Conservation (phyloP, 2,888 invertebrate genomes). For the Plutella xylostella region DNA sequence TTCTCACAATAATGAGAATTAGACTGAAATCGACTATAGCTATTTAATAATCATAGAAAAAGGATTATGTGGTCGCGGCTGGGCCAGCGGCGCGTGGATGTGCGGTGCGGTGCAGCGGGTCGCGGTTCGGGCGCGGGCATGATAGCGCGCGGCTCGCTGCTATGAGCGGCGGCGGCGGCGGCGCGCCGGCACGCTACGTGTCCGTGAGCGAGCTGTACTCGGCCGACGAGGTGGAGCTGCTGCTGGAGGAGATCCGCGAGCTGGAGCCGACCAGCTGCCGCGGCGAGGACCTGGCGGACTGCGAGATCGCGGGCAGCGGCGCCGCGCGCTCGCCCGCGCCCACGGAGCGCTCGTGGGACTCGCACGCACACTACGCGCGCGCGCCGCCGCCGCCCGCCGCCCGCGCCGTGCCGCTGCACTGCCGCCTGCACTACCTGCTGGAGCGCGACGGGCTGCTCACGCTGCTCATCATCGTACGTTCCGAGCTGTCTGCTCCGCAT, state of each 20-base stretch:
- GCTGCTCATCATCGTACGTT: conserved; percentile 28
- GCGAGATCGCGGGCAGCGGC: conserved; percentile 69
- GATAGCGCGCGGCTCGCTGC: conserved; percentile 40
- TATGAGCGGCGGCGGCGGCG: conserved; percentile 34
- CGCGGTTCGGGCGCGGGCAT: conserved; percentile 4
- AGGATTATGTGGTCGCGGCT: not conserved
- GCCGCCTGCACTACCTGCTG: conserved; percentile 37
- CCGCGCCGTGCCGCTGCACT: conserved; percentile 58
- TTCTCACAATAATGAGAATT: not conserved
- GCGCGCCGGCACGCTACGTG: conserved; percentile 66
- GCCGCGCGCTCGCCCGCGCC: conserved; percentile 59
- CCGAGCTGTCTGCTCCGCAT: not conserved
- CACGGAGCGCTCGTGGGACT: conserved; percentile 66
- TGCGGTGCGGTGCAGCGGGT: too few relatives aligned
- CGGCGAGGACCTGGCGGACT: conserved; percentile 64
- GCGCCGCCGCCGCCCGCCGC: conserved; percentile 46
- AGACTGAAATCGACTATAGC: too few relatives aligned
- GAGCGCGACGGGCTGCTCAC: conserved; percentile 28
- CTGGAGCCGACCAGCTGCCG: conserved; percentile 66
- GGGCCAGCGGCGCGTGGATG: not conserved
- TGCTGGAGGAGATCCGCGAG: conserved; percentile 65
- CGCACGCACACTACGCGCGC: conserved; percentile 62
- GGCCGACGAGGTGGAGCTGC: conserved; percentile 68
- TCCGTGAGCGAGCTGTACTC: conserved; percentile 67
- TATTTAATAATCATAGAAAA: too few relatives aligned